Evolutionary conservation across 2,888 invertebrate species (phyloP).

Genomic region (Noctua comes): DNA sequence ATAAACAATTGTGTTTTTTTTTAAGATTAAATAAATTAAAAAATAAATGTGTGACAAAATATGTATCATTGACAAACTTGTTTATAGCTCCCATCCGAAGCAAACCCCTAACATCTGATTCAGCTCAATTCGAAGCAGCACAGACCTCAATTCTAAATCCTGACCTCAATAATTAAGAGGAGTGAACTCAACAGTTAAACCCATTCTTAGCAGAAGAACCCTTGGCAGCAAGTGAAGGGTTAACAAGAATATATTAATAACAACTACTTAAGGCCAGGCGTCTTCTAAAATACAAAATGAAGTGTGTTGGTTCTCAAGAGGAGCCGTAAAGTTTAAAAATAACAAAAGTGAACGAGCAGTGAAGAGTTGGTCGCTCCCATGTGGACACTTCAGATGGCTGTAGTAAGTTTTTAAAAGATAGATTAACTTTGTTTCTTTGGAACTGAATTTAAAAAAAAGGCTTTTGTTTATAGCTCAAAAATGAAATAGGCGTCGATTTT

Average conservation of each 20-base stretch:
- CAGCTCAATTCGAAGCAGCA: not conserved
- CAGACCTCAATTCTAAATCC: constrained; percentile 12
- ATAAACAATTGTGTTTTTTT: too few species aligned
- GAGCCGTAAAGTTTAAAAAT: constrained; percentile 51
- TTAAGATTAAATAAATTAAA: not conserved
- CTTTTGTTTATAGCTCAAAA: not conserved
- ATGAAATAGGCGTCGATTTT: not conserved
- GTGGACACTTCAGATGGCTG: constrained; percentile 30
- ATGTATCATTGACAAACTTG: not conserved
- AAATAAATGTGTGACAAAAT: not conserved
- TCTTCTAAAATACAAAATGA: constrained; percentile 35
- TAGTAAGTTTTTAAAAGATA: constrained; percentile 38
- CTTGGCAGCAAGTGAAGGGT: not conserved
- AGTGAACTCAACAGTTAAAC: constrained; percentile 19
- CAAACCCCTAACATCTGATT: not conserved
- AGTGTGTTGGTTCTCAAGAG: constrained; percentile 33
- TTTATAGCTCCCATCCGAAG: not conserved
- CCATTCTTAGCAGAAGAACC: constrained; percentile 16
- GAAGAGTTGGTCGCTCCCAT: constrained; percentile 47
- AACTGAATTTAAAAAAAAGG: constrained; percentile 16
- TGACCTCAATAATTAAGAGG: constrained; percentile 15
- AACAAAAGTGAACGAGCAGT: constrained; percentile 35
- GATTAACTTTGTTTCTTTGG: constrained; percentile 22
- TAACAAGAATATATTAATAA: constrained; percentile 36
- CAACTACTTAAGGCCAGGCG: constrained; percentile 24